phyloP scores from a whole-genome alignment of 2,888 invertebrate species.

The Acrobasis suavella region DNA sequence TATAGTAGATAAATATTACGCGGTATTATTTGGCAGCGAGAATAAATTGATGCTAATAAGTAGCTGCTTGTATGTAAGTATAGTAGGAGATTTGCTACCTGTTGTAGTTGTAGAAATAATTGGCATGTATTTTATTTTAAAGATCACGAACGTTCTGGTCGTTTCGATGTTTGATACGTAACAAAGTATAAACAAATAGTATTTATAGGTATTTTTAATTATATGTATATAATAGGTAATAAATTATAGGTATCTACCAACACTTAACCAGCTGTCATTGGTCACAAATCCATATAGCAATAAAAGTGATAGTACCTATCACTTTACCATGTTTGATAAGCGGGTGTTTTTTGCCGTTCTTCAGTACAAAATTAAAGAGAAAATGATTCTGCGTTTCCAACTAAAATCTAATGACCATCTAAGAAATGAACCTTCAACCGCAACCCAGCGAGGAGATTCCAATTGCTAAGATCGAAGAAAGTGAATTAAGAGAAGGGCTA shows the following conservation, averaged over 20 bases:
- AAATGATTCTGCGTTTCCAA: too few species aligned
- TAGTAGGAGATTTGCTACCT: background rate
- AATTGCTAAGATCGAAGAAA: constrained; percentile 3
- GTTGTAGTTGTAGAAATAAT: background rate
- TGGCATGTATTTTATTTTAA: background rate
- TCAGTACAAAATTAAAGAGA: too few species aligned
- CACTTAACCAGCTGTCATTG: too few species aligned
- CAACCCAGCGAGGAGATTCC: background rate
- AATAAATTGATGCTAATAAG: constrained; percentile 3
- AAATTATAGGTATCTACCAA: too few species aligned
- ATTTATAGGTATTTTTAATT: background rate
- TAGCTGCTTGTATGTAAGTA: background rate
- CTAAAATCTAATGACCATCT: too few species aligned
- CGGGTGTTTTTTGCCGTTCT: too few species aligned
- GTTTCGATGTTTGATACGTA: too few species aligned
- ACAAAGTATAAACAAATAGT: too few species aligned
- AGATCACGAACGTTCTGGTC: background rate
- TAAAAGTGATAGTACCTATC: too few species aligned
- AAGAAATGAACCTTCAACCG: background rate
- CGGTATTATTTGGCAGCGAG: background rate
- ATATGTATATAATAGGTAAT: too few species aligned
- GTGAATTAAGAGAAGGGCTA: constrained; percentile 10
- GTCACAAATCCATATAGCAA: too few species aligned
- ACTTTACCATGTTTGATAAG: too few species aligned
- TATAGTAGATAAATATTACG: constrained; percentile 27